These are phyloP conservation scores for Sphyrna mokarran DNA, from an alignment of 2,113 vertebrate genomes.

Conservation along the genomic window DNA sequence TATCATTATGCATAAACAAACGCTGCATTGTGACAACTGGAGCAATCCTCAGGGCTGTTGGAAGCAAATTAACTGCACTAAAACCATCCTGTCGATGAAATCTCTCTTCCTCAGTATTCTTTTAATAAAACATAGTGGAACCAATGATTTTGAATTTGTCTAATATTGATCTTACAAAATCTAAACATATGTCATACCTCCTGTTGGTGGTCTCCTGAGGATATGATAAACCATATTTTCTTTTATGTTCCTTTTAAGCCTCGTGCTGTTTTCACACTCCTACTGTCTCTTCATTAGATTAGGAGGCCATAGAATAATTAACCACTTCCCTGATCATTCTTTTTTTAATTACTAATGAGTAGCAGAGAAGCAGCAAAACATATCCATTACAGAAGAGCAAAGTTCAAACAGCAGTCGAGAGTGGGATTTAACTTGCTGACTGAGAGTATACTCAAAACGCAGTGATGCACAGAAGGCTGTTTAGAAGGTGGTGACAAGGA, in stretches of 20 bases:
- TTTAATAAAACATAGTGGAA: background rate
- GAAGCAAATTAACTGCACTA: conserved; percentile 10
- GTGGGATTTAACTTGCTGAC: background rate
- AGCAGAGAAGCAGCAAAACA: background rate
- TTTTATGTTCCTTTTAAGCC: background rate
- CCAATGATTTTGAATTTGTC: background rate
- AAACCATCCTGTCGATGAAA: background rate
- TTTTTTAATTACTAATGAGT: background rate
- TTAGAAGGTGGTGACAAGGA: background rate
- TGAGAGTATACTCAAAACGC: background rate
- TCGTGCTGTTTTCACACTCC: background rate
- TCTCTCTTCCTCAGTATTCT: background rate
- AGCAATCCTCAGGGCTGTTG: background rate
- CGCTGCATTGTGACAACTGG: background rate
- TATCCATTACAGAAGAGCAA: background rate
- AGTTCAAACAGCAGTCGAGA: background rate
- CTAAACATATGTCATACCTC: background rate
- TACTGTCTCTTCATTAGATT: background rate
- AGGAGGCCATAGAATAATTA: background rate
- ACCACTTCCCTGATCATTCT: background rate
- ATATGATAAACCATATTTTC: background rate
- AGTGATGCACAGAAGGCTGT: background rate
- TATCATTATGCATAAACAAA: conserved; percentile 18
- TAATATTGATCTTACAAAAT: background rate
- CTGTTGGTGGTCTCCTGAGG: background rate